Evolutionary conservation across 2,888 invertebrate genomes (phyloP).

Genomic region (Scaptomyza reducta): DNA sequence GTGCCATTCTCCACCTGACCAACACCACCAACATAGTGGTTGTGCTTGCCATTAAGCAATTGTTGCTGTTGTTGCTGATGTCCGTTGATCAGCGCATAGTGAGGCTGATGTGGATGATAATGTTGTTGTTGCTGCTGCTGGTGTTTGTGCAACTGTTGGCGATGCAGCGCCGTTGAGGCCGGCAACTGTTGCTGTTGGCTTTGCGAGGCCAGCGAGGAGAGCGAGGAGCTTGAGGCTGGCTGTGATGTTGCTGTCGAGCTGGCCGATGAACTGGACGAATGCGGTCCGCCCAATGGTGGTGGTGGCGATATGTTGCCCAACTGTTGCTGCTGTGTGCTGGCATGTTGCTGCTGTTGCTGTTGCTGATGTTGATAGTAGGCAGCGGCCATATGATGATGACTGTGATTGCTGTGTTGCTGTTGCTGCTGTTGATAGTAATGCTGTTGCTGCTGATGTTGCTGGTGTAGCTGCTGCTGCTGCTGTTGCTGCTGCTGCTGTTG

Average conservation of each 20-base stretch:
- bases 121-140: constrained; percentile 69
- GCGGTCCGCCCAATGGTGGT: constrained; percentile 63
- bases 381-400: constrained; percentile 68
- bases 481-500: constrained; percentile 83
- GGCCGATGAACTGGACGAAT: constrained; percentile 82
- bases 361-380: constrained; percentile 73
- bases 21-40: constrained; percentile 29
- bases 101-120: constrained; percentile 63
- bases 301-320: constrained; percentile 80
- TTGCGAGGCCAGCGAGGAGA: constrained; percentile 82
- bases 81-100: constrained; percentile 60
- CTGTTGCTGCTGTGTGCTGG: constrained; percentile 62
- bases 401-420: constrained; percentile 61
- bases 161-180: constrained; percentile 53
- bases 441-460: constrained; percentile 61
- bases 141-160: constrained; percentile 75
- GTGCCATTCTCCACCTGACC: constrained; percentile 61
- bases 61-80: constrained; percentile 45
- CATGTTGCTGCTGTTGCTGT: constrained; percentile 51
- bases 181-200: constrained; percentile 76
- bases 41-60: constrained; percentile 64
- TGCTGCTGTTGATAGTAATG: constrained; percentile 74
- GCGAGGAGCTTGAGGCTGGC: constrained; percentile 82
- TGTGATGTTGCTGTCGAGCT: constrained; percentile 83
- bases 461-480: constrained; percentile 84